Evolutionary conservation across 2,113 vertebrate genomes (phyloP), one percentile per base, ranked within the genome.

Genomic region (Gymnogyps californianus): DNA sequence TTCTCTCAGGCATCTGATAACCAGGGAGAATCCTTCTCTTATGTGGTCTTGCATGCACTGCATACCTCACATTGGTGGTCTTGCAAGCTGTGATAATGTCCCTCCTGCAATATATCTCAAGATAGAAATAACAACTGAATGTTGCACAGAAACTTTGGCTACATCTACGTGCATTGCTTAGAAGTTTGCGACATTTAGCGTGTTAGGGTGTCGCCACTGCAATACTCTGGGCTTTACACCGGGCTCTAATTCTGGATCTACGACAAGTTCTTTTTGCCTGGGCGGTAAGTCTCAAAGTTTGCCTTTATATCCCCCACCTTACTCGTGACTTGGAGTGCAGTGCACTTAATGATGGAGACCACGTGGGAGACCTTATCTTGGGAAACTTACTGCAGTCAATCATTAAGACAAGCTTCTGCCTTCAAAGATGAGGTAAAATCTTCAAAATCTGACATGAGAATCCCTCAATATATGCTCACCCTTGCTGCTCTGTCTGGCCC

Each of bases 1-100:
- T 47, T 62, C 11, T 74, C 67, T 52, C 49, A 24, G 65, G 32
- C 25, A 77, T 46, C 72, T 77, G 58, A 52, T 62, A 81, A 81
- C 0, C 17, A 91, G 72, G 22, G 55, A 90, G 29, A 66, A 40
- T 70, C 40, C 76, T 55, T 65, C n/a, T 66, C 42, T 79, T 29
- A n/a, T 0, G 0, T 47, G 87, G 13, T 58, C 67, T 74, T 3
- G 0, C 40, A 18, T 7, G 44, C 59, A 11, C 49, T 24, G 51
- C 87, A 32, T 7, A 52, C 21, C 49, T 93, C 71, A 22, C 62
- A 20, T 0, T 19, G 13, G 54, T 54, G 75, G 44, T 72, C 71
- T 38, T 54, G 55, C 46, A 62, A 74, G 62, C 85, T 86, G 79
- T 58, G 54, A 22, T 69, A 47, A 72, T 5, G 34, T 29, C 58